Conservation (phyloP, 2,797 vertebrate species). For the Paramormyrops hopkinsi region DNA sequence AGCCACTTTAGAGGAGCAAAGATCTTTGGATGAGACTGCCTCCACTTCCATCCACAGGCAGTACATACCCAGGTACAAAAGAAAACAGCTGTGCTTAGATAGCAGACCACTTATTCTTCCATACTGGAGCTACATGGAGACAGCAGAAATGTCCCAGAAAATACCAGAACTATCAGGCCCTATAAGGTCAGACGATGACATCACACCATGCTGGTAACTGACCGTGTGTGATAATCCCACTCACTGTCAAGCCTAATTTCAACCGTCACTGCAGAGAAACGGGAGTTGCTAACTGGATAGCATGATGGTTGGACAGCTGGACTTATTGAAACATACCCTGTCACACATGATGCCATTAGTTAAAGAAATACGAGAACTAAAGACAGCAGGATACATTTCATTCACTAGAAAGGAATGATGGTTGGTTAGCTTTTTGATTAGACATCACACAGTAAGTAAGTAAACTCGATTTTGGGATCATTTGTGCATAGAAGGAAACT, state of each 20-base stretch:
- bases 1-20: not conserved
- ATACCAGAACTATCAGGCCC: not conserved
- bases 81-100: not conserved
- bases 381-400: not conserved
- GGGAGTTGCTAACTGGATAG: not conserved
- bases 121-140: not conserved
- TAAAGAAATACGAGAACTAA: not conserved
- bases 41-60: not conserved
- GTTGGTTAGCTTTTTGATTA: not conserved
- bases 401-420: not conserved
- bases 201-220: not conserved
- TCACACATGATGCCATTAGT: not conserved
- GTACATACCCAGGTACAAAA: not conserved
- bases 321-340: not conserved
- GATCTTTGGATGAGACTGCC: not conserved
- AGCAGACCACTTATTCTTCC: not conserved
- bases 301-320: not conserved
- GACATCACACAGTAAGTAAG: not conserved
- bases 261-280: not conserved
- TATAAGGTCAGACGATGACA: not conserved
- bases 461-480: not conserved
- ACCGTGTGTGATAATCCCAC: not conserved
- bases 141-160: not conserved
- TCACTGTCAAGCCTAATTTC: not conserved
- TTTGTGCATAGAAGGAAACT: not conserved